Base-by-base conservation (phyloP, 2,888 invertebrate genomes). In the Chesias legatella region DNA sequence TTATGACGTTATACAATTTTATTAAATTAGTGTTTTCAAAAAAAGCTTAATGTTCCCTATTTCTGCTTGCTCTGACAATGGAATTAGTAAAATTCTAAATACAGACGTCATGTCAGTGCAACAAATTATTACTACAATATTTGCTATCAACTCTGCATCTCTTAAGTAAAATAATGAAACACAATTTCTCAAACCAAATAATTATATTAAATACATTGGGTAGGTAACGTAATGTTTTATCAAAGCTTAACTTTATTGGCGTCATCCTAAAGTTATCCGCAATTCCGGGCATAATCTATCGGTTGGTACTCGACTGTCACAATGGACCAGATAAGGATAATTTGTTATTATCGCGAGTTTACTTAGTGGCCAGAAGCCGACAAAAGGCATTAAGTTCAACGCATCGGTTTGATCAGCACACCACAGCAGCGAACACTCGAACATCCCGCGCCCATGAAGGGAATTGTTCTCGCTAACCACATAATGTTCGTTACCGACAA, bases 291-390 rank as follows among this genome's bases (percentile, higher is more conserved):
- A 33, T 75, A 71, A 69, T 63, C 66, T 56, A 43, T 40, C 58
- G 55, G 63, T 66, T 65, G 56, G 56, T 59, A 41, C 41, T 49
- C 54, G 47, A 53, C 52, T 56, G 53, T 48, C 48, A 57, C 53
- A 58, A 56, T 63, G 51, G 43, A 53, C 51, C 51, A 53, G 75
- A 76, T 77, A 74, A 67, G 40, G 49, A 35, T 43, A 58, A 57
- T 57, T 53, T 41, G 40, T 20, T 35, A 61, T 70, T 62, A 61
- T 43, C 44, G 35, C 43, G 37, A 59, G 57, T 52, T 64, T 60
- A 60, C 53, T 51, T 69, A 57, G 57, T 44, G 26, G 34, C 33
- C 43, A 48, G 56, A 37, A 48, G 39, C 49, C 50, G 45, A 36
- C 49, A 33, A 39, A 34, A 21, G 43, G 36, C 53, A 69, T 64